Base-by-base conservation (phyloP, 2,113 vertebrate genomes). In the Hippocampus guttulatus region DNA sequence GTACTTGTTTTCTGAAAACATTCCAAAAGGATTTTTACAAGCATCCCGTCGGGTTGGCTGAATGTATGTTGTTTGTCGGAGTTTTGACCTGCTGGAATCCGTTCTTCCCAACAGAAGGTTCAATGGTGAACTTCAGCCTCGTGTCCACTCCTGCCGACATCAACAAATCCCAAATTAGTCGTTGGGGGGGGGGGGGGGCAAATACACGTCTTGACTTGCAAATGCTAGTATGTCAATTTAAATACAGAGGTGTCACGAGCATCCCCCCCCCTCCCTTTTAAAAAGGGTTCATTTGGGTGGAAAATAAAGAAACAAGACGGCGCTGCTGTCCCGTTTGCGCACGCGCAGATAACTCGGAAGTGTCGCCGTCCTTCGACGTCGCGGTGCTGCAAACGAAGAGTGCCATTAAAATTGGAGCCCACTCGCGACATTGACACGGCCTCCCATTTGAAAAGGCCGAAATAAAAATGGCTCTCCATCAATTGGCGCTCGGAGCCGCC, bases 51-150 rank as follows among this genome's bases (percentile, higher is more conserved):
- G n/a, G 10, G 9, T 23, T n/a, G 23, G 21, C 54, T 27, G 23
- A 54, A 54, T 52, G 51, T 3, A 54, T 23, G n/a, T 23, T 6
- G 16, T 20, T 45, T 45, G 43, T 45, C 18, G 8, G 3, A 18
- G 6, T 38, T 57, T 77, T 92, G 91, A 98, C 97, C 95, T 99
- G 97, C 85, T 98, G 96, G 93, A 98, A 99, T 69, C 97, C 97
- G 87, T 97, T 97, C 84, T 98, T 96, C 74, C 95, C 95, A 84
- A 98, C 84, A 51, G 94, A 96, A 2, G 97, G 97, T 67, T 98
- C 96, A 70, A 99, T 94, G 77, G 97, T 98, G 70, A 99, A 99
- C 87, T 98, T 99, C 90, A 99, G 87, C 81, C 96, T 95, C 20
- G 96, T 98, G 86, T 99, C 97, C 69, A 98, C 95, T 67, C 97